Base-by-base conservation (phyloP, 2,797 vertebrate genomes). In the Merluccius polli region DNA sequence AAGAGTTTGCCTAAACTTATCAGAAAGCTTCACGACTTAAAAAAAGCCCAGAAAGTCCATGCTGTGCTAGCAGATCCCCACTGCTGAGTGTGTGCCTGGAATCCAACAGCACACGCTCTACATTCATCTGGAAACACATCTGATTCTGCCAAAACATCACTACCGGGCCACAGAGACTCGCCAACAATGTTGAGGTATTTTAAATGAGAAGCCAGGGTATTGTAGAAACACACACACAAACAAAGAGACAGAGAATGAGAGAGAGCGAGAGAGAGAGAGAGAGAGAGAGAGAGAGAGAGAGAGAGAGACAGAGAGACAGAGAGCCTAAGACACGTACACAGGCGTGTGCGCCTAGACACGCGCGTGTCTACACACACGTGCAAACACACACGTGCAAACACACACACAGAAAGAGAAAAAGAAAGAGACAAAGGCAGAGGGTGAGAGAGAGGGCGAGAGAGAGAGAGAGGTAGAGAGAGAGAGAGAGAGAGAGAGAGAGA, bases 41-140 rank as follows among this genome's bases (percentile, higher is more conserved):
- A 69, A 8, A 38, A 38, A 38, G n/a, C n/a, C n/a, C n/a, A n/a
- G n/a, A 38, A 38, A 3, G 33, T 35, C 33, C 41, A 44, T 36
- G 35, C 38, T 30, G 13, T 69, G 35, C 33, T 41, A 71, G 3
- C 35, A 73, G 16, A 67, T 70, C 85, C 70, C 59, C 63, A 0
- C 73, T 31, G 76, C 75, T 77, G 71, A 74, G 75, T n/a, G 29
- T 72, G 38, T 72, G 80, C 81, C 77, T 72, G 8, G 75, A 79
- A 88, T 44, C 74, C 16, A 48, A 73, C 67, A 13, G 78, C 70
- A 79, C 72, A 80, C 84, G 83, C 27, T 87, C 79, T 72, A 74
- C 78, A 81, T 87, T 88, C 75, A 77, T 80, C 44, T 82, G 78
- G 65, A 78, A 86, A 87, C 84, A 77, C 76, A 80, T 82, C 78